phyloP scores from a whole-genome alignment of 2,113 vertebrate genomes.

The Amphilophus citrinellus region DNA sequence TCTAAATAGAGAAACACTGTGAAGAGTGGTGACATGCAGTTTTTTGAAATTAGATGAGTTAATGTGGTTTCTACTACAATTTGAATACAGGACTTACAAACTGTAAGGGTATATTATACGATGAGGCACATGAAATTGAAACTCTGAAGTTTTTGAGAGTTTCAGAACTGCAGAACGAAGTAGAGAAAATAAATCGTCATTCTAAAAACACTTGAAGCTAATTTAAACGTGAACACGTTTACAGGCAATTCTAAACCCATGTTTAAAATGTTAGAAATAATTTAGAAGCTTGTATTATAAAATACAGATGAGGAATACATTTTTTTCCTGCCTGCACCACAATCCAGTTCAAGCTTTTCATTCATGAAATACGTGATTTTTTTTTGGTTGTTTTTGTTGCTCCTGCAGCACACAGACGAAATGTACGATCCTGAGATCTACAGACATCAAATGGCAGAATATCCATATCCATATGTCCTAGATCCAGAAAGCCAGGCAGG shows the following conservation, averaged over 20 bases:
- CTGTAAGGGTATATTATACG: conserved; percentile 58
- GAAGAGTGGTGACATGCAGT: not conserved
- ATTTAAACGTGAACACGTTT: not conserved
- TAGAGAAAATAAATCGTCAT: conserved; percentile 31
- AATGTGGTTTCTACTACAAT: conserved; percentile 42
- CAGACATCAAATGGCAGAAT: conserved; percentile 90
- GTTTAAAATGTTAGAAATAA: conserved; percentile 3
- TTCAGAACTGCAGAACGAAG: conserved; percentile 53
- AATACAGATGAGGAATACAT: not conserved
- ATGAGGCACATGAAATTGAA: conserved; percentile 70
- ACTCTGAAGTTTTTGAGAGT: conserved; percentile 60
- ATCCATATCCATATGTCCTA: conserved; percentile 92
- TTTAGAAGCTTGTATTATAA: not conserved
- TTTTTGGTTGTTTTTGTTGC: conserved; percentile 56
- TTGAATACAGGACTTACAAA: conserved; percentile 50
- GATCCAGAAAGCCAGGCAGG: conserved; percentile 93
- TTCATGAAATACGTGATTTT: not conserved
- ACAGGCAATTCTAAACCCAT: not conserved
- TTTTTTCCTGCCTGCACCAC: not conserved
- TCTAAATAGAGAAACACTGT: not conserved
- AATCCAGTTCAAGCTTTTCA: not conserved
- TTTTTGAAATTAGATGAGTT: conserved; percentile 7
- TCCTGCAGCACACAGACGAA: conserved; percentile 89
- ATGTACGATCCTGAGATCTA: conserved; percentile 95
- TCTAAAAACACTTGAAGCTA: not conserved